Percentiles rank a stretch among this genome's conserved stretches.
phyloP scores from a whole-genome alignment of 2,888 invertebrate genomes.

The Seira sanloemensis region DNA sequence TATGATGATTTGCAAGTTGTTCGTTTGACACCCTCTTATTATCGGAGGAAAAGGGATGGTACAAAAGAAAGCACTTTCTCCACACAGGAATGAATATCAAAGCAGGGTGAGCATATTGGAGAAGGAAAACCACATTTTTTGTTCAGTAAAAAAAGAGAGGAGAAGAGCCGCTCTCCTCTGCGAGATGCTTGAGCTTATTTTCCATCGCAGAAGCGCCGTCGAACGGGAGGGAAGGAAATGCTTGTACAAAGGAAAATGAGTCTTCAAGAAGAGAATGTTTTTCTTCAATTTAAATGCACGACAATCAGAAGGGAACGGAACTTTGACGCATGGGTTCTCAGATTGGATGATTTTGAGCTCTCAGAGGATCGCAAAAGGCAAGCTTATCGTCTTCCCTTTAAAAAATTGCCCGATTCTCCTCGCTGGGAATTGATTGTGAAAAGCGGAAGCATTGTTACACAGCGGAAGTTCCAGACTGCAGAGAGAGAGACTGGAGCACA shows the following conservation, averaged over 20 bases:
- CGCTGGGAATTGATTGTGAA: too few species aligned
- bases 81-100: background rate
- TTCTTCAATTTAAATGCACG: conserved; percentile 17
- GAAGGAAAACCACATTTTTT: background rate
- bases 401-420: too few species aligned
- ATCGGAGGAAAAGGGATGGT: conserved; percentile 17
- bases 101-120: background rate
- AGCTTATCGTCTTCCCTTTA: too few species aligned
- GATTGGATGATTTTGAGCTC: background rate
- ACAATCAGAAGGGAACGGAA: background rate
- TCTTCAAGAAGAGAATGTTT: background rate
- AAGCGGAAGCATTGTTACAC: background rate
- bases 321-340: background rate
- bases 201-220: background rate
- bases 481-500: background rate
- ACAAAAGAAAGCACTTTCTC: conserved; percentile 25
- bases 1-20: conserved; percentile 20
- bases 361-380: background rate
- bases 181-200: too few species aligned
- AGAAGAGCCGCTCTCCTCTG: background rate
- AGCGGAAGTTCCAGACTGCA: background rate
- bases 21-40: conserved; percentile 30
- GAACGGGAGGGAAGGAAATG: too few species aligned
- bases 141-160: too few species aligned
- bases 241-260: background rate